Conservation (phyloP, 2,797 vertebrate species). For the Holocentrus rufus region DNA sequence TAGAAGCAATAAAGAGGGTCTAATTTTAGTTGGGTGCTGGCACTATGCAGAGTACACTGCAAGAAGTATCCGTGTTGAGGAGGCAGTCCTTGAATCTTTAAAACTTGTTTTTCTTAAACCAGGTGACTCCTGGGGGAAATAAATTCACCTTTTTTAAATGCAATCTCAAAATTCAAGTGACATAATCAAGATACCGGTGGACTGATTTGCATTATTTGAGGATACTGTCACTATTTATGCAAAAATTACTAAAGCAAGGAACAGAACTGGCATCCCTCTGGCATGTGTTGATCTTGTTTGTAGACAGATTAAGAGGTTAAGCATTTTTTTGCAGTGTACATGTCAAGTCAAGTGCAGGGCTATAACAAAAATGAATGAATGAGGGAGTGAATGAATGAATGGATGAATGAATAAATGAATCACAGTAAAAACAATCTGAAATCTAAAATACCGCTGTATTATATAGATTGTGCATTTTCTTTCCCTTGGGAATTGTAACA, state of each 20-base stretch:
- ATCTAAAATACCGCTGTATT: not conserved
- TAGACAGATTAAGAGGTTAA: no score
- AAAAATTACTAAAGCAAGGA: no score
- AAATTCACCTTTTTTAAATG: not conserved
- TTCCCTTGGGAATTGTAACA: no score
- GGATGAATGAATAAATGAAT: no score
- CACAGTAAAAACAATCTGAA: no score
- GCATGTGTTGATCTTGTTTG: not conserved
- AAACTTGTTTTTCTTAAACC: not conserved
- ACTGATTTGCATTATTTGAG: not conserved
- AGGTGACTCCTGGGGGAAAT: not conserved
- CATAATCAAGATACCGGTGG: not conserved
- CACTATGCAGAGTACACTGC: conserved; percentile 35
- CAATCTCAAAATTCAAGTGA: not conserved
- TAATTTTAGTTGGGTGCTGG: conserved; percentile 56
- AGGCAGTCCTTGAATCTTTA: not conserved
- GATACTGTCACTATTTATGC: not conserved
- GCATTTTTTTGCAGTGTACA: no score
- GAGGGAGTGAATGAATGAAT: no score
- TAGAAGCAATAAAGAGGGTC: conserved; percentile 25
- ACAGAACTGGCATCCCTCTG: no score
- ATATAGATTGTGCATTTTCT: not conserved
- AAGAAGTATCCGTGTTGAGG: conserved; percentile 23
- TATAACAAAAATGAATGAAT: no score
- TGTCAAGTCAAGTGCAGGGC: no score